Evolutionary conservation across 2,888 invertebrate species (phyloP).

Genomic region (Calephelis perditalis): DNA sequence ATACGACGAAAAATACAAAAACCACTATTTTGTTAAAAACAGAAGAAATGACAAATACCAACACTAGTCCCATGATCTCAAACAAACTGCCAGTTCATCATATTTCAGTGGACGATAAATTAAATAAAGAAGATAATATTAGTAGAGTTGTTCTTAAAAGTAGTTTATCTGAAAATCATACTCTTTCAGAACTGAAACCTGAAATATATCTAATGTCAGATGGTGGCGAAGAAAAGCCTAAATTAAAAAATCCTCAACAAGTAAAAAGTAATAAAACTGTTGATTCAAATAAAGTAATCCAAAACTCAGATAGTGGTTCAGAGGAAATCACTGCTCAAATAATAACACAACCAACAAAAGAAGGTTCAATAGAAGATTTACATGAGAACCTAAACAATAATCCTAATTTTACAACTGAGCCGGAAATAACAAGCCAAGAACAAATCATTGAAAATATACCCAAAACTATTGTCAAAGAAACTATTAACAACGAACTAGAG

Average conservation of each 20-base stretch:
- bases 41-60: background rate
- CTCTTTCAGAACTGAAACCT: background rate
- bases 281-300: background rate
- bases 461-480: background rate
- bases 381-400: background rate
- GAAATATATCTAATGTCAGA: background rate
- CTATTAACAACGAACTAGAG: background rate
- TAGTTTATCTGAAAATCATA: constrained; percentile 3
- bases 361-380: background rate
- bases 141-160: background rate
- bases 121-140: background rate
- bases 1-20: background rate
- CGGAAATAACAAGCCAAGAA: background rate
- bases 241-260: background rate
- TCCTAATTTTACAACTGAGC: background rate
- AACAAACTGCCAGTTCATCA: background rate
- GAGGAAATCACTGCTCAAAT: background rate
- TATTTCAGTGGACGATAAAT: background rate
- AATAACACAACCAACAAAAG: background rate
- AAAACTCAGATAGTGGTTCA: background rate
- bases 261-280: background rate
- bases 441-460: background rate
- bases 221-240: background rate
- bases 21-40: background rate
- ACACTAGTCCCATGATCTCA: background rate